Evolutionary conservation across 2,888 invertebrate species (phyloP), one percentile per base, ranked within the genome.

Genomic region (Nomada lathburiana): DNA sequence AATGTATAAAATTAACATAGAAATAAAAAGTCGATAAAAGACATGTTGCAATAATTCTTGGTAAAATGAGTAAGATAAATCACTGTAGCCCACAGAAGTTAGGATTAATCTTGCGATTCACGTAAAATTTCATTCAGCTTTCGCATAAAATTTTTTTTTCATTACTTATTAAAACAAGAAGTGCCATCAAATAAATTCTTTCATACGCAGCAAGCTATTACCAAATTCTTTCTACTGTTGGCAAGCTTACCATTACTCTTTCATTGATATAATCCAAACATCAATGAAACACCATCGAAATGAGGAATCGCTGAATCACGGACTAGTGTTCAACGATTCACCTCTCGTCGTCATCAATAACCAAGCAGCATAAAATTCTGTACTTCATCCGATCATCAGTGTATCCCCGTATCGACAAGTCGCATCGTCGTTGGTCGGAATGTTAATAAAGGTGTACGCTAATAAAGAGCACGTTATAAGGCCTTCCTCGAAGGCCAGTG

Each of bases 381-480:
- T 18, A 23, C 68, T 50, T 18, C 18, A 20, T 44, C 26, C 29
- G 47, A 74, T 60, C 67, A 42, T 52, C 42, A 47, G 36, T 62
- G 23, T 36, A 68, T 74, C 62, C 62, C 62, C 55, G 53, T 36
- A 68, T 74, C 67, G 78, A 68, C 78, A 67, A 26, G 53, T 50
- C 55, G 68, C 60, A 73, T 44, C 68, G 74, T 70, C 72, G 29
- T 42, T 44, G 67, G 18, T 64, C 68, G 63, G 62, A 77, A 78
- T 78, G 64, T 72, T 42, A 59, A 78, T 78, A 59, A 77, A 82
- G 63, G 53, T 71, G 47, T 50, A 55, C 53, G 57, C 55, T 67
- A 75, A 78, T 63, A 72, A 82, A 83, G 64, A 69, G 44, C 70
- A 42, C 75, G 65, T 83, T 78, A 75, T 55, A 23, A 57, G n/a